Evolutionary conservation across 2,113 vertebrate genomes (phyloP), one percentile per base, ranked within the genome.

Genomic region (Phyllostomus hastatus): DNA sequence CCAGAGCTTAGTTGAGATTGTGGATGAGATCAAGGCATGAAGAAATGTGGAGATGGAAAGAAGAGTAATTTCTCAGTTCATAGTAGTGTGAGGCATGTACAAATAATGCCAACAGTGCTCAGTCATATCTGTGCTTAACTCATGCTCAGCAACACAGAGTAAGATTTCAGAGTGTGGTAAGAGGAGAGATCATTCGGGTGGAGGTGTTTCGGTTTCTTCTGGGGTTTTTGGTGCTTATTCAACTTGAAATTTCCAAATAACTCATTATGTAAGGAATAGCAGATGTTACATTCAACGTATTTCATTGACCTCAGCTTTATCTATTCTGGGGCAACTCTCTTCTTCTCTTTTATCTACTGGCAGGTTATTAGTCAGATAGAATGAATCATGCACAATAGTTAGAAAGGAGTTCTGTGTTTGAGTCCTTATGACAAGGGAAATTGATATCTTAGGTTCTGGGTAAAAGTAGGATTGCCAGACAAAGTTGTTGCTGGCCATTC

Each of bases 181-280:
- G 7, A 85, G 69, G 33, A 67, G 26, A 78, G 12, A 57, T 46
- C 24, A 2, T 57, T 91, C 31, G 54, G 85, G 93, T 81, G 50
- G 94, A 64, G 78, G 89, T 57, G 31, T 41, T 84, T 96, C 72
- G 54, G 52, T 90, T 92, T 81, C 94, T 0, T 0, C 15, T 69
- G 94, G 86, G 94, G 41, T 2, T 97, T 97, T 97, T 94, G 41
- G 57, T 93, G 57, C 35, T 87, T 61, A 90, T 94, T 97, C 91
- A 97, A 76, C 73, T 64, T 73, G 93, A 98, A 97, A 96, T 73
- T 91, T 89, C 43, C 52, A 81, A 96, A 70, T 79, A 94, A 82
- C 72, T 90, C 67, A 69, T 67, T 94, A 31, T 14, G 50, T 46
- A 11, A 54, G 24, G 57, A 95, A 78, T 43, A 88, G 90, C 96